phyloP scores from a whole-genome alignment of 2,113 vertebrate genomes.

The Bufo gargarizans region DNA sequence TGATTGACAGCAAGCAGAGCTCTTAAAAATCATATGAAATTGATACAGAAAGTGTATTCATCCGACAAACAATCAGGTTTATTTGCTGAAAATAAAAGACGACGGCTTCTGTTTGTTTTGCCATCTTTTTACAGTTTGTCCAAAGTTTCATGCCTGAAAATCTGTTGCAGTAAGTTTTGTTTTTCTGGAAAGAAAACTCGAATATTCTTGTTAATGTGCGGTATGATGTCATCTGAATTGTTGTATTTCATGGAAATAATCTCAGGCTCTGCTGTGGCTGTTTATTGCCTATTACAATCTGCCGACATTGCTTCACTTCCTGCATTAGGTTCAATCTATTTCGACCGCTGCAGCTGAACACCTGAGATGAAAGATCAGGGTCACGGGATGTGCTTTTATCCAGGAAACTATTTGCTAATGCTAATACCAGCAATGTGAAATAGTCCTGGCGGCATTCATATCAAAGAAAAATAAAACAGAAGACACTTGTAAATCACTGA shows the following conservation, averaged over 20 bases:
- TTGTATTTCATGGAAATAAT: neutral
- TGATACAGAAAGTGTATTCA: too few species aligned
- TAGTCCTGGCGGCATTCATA: neutral
- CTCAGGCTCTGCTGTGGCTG: neutral
- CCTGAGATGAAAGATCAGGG: constrained; percentile 9
- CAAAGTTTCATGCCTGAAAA: neutral
- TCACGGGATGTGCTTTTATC: neutral
- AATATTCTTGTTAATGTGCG: neutral
- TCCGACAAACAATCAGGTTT: too few species aligned
- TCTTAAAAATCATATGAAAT: too few species aligned
- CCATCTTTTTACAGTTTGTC: neutral
- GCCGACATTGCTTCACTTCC: neutral
- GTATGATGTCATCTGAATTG: neutral
- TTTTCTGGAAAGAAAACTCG: neutral
- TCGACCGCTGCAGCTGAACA: neutral
- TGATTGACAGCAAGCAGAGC: too few species aligned
- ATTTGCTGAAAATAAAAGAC: too few species aligned
- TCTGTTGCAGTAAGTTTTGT: neutral
- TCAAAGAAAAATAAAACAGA: neutral
- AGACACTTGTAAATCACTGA: neutral
- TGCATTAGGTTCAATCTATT: neutral
- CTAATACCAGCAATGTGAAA: neutral
- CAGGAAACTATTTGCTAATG: neutral
- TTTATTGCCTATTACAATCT: neutral
- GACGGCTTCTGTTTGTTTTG: too few species aligned